phyloP scores from a whole-genome alignment of 2,888 invertebrate species.

The Eupithecia pulchellata region DNA sequence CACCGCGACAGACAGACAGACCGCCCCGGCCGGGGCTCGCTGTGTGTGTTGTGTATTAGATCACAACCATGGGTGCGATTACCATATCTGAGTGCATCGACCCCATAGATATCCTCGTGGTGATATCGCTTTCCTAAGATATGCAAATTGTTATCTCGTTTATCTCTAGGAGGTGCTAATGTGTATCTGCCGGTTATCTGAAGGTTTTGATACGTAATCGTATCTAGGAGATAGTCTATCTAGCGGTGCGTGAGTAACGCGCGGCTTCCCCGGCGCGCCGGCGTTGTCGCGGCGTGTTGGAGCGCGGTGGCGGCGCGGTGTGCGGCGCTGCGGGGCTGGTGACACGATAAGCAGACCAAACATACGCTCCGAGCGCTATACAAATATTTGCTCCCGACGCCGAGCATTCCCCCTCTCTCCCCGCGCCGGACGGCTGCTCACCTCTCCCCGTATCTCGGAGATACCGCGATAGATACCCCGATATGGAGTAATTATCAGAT shows the following conservation, averaged over 20 bases:
- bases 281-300: constrained; percentile 22
- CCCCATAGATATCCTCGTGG: constrained; percentile 65
- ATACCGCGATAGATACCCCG: constrained; percentile 77
- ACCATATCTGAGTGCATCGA: constrained; percentile 61
- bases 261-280: constrained; percentile 30
- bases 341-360: constrained; percentile 72
- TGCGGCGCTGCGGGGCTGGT: constrained; percentile 58
- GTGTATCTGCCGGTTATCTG: constrained; percentile 75
- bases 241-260: constrained; percentile 58
- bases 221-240: constrained; percentile 78
- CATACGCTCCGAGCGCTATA: constrained; percentile 59
- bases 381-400: constrained; percentile 73
- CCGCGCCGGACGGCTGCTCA: constrained; percentile 29
- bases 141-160: constrained; percentile 83
- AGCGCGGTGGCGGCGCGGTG: constrained; percentile 21
- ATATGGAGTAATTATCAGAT: constrained; percentile 81
- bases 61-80: constrained; percentile 32
- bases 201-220: constrained; percentile 73
- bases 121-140: constrained; percentile 74
- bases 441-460: constrained; percentile 62
- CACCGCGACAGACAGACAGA: too few relatives aligned
- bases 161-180: constrained; percentile 84
- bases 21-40: too few relatives aligned
- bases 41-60: not conserved
- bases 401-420: constrained; percentile 34